Conservation (phyloP, 1,140 invertebrate genomes). For the Drosophila malerkotliana region DNA sequence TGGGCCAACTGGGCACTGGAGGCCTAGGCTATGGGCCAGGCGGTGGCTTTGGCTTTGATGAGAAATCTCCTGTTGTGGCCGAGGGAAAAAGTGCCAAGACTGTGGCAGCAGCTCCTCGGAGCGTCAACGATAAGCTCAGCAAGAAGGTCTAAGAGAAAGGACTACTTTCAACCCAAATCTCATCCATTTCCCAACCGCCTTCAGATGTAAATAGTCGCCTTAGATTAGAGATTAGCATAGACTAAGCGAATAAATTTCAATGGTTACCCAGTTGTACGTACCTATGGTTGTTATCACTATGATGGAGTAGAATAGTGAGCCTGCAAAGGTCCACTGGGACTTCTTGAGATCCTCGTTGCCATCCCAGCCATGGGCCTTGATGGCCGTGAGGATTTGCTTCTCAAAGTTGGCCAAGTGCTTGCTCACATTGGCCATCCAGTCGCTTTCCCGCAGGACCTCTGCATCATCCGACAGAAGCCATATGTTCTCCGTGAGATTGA, state of each 20-base stretch:
- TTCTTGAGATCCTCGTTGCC: constrained; percentile 91
- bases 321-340: constrained; percentile 95
- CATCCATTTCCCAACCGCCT: neutral
- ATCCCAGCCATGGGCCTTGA: constrained; percentile 96
- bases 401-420: constrained; percentile 88
- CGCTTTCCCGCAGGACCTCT: constrained; percentile 57
- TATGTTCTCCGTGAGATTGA: constrained; percentile 90
- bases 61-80: constrained; percentile 41
- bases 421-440: constrained; percentile 76
- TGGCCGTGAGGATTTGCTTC: constrained; percentile 90
- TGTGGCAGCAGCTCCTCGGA: constrained; percentile 23
- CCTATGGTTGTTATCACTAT: constrained; percentile 99
- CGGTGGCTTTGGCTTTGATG: constrained; percentile 56
- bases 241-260: constrained; percentile 44
- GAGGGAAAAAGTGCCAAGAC: constrained; percentile 72
- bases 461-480: constrained; percentile 90
- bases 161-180: neutral
- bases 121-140: constrained; percentile 69
- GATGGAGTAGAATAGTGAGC: constrained; percentile 97
- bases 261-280: constrained; percentile 84
- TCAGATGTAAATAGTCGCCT: constrained; percentile 39
- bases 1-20: constrained; percentile 52
- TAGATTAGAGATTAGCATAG: constrained; percentile 39
- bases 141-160: constrained; percentile 53
- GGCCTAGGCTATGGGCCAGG: constrained; percentile 33